phyloP scores from a whole-genome alignment of 2,888 invertebrate genomes.

The Oscheius sp. region DNA sequence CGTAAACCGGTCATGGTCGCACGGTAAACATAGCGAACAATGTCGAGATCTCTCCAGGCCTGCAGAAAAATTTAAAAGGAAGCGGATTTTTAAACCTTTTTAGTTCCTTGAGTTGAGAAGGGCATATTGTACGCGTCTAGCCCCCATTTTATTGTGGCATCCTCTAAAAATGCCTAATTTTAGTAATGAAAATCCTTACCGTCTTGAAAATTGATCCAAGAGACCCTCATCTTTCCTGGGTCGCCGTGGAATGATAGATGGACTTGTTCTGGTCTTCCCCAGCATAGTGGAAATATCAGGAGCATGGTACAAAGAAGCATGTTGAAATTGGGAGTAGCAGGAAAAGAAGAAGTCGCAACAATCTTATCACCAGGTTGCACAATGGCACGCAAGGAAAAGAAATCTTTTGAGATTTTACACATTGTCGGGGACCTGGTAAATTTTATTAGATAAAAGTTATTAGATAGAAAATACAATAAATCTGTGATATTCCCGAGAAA shows the following conservation, averaged over 20 bases:
- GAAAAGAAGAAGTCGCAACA: too few species aligned
- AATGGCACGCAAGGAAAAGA: too few species aligned
- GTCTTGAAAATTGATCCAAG: slow-evolving; percentile 48
- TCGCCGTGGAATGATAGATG: slow-evolving; percentile 43
- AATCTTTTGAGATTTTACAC: too few species aligned
- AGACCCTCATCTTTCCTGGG: slow-evolving; percentile 45
- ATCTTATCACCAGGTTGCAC: too few species aligned
- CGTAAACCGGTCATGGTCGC: slow-evolving; percentile 28
- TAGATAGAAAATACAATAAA: too few species aligned
- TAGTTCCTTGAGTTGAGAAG: slow-evolving; percentile 1
- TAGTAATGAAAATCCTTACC: slow-evolving; percentile 31
- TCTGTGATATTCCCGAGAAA: too few species aligned
- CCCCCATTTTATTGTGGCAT: neutral
- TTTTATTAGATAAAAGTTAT: too few species aligned
- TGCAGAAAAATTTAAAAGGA: slow-evolving; percentile 10
- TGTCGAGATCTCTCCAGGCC: slow-evolving; percentile 41
- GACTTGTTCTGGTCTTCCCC: slow-evolving; percentile 50
- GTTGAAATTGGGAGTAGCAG: too few species aligned
- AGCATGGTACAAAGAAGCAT: too few species aligned
- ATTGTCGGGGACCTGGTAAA: too few species aligned
- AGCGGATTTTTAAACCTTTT: neutral
- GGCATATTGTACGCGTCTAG: neutral
- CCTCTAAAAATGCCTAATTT: neutral
- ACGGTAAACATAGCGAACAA: slow-evolving; percentile 2
- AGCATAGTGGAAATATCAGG: neutral